These are phyloP conservation scores for Shargacucullia verbasci DNA, from an alignment of 2,888 invertebrate genomes.

Conservation along the genomic window DNA sequence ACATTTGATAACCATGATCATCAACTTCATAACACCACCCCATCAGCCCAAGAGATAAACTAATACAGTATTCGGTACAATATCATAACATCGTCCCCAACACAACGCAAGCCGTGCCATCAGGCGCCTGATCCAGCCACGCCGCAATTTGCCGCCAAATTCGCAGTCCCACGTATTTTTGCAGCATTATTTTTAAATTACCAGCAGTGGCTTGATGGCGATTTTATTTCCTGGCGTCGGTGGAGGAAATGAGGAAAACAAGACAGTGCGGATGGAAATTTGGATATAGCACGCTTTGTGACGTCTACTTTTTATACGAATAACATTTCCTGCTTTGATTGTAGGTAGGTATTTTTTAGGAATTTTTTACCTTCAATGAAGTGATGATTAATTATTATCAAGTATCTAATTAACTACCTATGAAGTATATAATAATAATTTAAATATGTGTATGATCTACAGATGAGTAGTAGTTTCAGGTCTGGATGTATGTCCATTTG, in stretches of 20 bases:
- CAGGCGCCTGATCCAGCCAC: conserved; percentile 65
- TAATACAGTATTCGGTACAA: conserved; percentile 10
- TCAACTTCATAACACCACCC: conserved; percentile 4
- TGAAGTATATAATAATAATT: too few species aligned
- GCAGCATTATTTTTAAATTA: conserved; percentile 86
- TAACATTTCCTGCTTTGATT: conserved; percentile 55
- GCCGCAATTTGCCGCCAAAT: conserved; percentile 80
- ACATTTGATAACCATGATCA: conserved; percentile 1
- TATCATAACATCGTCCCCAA: conserved; percentile 25
- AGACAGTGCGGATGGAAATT: conserved; percentile 76
- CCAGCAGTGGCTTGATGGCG: conserved; percentile 81
- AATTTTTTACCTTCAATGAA: too few species aligned
- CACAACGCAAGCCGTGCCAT: conserved; percentile 30
- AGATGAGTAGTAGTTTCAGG: too few species aligned
- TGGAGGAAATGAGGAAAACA: conserved; percentile 83
- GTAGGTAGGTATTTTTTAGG: conserved; percentile 61
- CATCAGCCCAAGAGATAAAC: conserved; percentile 9
- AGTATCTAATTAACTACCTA: too few species aligned
- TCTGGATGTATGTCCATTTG: too few species aligned
- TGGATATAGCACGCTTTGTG: conserved; percentile 66
- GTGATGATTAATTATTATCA: too few species aligned
- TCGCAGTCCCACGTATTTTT: conserved; percentile 80
- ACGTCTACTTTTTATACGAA: conserved; percentile 52
- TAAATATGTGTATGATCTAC: too few species aligned
- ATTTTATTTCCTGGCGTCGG: conserved; percentile 84